A percentile compares a stretch with the other conserved stretches of the same genome.
These are phyloP conservation scores for Luperina nickerlii DNA, from an alignment of 2,888 invertebrate genomes.

Conservation along the genomic window DNA sequence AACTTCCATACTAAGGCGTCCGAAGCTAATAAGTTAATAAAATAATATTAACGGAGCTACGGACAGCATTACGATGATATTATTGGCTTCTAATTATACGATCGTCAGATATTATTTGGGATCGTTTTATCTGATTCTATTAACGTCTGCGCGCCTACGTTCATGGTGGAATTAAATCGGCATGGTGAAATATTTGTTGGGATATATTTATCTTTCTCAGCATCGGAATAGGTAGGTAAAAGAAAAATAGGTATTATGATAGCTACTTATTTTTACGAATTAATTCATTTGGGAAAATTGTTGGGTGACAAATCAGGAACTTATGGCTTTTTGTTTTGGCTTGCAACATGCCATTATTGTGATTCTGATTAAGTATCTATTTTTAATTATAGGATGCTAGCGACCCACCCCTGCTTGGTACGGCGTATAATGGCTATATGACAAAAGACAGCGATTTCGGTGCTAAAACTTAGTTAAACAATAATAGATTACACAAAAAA, in stretches of 20 bases:
- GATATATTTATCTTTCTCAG: slow-evolving; percentile 22
- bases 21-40: slow-evolving; percentile 13
- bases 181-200: slow-evolving; percentile 14
- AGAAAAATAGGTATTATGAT: slow-evolving; percentile 8
- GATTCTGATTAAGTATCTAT: not conserved
- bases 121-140: slow-evolving; percentile 47
- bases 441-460: too few species aligned
- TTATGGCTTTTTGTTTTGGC: slow-evolving; percentile 15
- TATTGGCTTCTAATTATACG: slow-evolving; percentile 49
- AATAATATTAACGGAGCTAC: slow-evolving; percentile 19
- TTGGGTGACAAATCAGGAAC: slow-evolving; percentile 30
- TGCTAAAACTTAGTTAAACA: not conserved
- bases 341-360: not conserved
- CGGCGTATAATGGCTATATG: not conserved
- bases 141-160: slow-evolving; percentile 32
- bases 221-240: slow-evolving; percentile 3
- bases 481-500: not conserved
- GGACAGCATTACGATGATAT: slow-evolving; percentile 31
- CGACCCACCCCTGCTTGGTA: not conserved
- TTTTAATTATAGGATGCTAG: not conserved
- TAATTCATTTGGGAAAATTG: slow-evolving; percentile 35
- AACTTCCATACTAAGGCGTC: slow-evolving; percentile 3
- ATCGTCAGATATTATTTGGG: slow-evolving; percentile 48
- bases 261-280: slow-evolving; percentile 38
- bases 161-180: slow-evolving; percentile 34